Evolutionary conservation across 2,888 invertebrate genomes (phyloP).

Genomic region (Phengaris alcon): DNA sequence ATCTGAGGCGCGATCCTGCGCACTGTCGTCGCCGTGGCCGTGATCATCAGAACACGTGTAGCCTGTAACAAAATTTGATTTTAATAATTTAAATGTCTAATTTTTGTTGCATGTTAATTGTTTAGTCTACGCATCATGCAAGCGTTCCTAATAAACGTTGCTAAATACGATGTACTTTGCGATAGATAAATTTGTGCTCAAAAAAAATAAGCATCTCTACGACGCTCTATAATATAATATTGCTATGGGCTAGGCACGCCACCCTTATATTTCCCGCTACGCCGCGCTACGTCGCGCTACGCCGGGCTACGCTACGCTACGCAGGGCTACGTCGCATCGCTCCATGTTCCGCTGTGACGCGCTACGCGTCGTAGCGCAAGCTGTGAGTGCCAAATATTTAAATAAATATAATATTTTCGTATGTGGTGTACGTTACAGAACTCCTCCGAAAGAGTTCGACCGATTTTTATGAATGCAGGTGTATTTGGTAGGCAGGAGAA

Average conservation of each 20-base stretch:
- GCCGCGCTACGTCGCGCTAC: neutral
- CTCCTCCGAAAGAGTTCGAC: no score
- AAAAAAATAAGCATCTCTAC: no score
- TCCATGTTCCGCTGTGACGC: neutral
- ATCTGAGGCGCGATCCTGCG: constrained; percentile 31
- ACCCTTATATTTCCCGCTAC: neutral
- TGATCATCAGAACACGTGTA: constrained; percentile 42
- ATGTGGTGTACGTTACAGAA: no score
- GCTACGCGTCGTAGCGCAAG: neutral
- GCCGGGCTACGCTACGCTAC: neutral
- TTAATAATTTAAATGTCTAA: neutral
- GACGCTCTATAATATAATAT: no score
- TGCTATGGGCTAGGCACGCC: neutral
- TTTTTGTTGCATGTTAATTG: neutral
- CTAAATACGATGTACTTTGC: no score
- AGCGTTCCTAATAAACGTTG: no score
- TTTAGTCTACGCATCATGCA: neutral
- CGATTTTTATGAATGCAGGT: no score
- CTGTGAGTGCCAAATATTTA: neutral
- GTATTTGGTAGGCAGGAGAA: no score
- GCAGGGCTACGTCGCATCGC: neutral
- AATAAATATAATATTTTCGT: no score
- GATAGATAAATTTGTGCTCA: no score
- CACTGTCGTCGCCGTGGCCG: constrained; percentile 1
- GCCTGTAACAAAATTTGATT: constrained; percentile 50